Conservation (phyloP, 2,113 vertebrate species). For the Caranx melampygus region DNA sequence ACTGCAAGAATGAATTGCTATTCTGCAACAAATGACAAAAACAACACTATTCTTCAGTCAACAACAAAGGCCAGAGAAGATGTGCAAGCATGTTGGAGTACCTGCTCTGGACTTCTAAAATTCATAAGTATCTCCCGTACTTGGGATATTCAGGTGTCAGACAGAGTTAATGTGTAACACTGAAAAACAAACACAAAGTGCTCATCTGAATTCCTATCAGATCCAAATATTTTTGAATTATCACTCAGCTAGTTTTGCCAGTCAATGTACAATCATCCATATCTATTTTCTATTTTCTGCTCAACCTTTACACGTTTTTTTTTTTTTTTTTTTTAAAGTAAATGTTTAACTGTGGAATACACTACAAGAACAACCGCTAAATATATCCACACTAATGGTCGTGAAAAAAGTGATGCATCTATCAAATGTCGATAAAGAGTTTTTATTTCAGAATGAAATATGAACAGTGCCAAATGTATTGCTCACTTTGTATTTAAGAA, state of each 20-base stretch:
- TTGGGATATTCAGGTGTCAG: background rate
- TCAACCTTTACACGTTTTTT: background rate
- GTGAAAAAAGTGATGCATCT: background rate
- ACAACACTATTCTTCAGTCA: slow-evolving; percentile 30
- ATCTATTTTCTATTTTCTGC: background rate
- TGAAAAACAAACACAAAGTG: background rate
- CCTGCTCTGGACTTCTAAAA: background rate
- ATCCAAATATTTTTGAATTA: slow-evolving; percentile 17
- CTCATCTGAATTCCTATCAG: slow-evolving; percentile 12
- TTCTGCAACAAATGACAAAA: slow-evolving; percentile 53
- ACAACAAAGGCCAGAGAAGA: background rate
- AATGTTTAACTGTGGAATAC: background rate
- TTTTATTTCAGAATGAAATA: background rate
- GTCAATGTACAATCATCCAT: background rate
- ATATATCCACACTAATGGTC: background rate
- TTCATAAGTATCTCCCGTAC: background rate
- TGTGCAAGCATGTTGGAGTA: background rate
- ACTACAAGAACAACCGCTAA: background rate
- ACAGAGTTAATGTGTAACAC: background rate
- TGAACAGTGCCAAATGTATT: background rate
- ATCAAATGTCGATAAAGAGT: background rate
- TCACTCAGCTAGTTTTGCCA: slow-evolving; percentile 10
- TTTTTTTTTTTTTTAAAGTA: background rate
- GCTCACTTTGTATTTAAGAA: background rate
- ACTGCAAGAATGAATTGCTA: slow-evolving; percentile 49